A percentile compares a stretch with the other conserved stretches of the same genome.
Conservation (phyloP, 2,113 vertebrate species). For the Cyprinodon brontotheroides region DNA sequence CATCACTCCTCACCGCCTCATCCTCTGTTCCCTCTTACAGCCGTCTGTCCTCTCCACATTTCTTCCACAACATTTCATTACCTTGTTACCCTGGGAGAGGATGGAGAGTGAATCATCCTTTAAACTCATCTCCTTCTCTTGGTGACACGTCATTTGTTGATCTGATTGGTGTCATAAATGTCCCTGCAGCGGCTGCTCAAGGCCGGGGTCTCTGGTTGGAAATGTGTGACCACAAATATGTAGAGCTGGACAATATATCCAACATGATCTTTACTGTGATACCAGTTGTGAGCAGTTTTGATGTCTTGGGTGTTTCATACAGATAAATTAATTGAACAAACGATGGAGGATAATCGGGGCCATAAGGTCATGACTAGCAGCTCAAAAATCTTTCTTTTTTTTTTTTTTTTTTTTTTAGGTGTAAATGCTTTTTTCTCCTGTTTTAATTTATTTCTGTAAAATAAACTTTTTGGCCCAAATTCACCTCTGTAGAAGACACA, state of each 20-base stretch:
- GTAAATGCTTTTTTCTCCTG: no score
- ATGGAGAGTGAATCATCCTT: constrained; percentile 55
- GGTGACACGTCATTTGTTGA: constrained; percentile 70
- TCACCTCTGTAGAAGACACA: not conserved
- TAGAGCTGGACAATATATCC: not conserved
- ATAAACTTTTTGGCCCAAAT: no score
- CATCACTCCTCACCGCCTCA: constrained; percentile 28
- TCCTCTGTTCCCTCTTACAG: constrained; percentile 17
- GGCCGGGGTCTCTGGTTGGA: constrained; percentile 37
- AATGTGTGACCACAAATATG: constrained; percentile 27
- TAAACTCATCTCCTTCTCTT: constrained; percentile 57
- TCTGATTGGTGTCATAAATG: constrained; percentile 58
- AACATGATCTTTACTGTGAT: not conserved
- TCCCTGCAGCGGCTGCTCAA: constrained; percentile 37
- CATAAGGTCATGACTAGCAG: no score
- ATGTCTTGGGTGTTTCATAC: not conserved
- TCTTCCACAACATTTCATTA: constrained; percentile 56
- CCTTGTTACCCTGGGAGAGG: constrained; percentile 47
- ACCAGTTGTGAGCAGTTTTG: not conserved
- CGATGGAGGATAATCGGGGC: no score
- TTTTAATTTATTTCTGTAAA: no score
- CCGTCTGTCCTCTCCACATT: constrained; percentile 50
- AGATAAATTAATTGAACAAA: not conserved
- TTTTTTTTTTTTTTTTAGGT: no score
- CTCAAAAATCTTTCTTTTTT: no score